Evolutionary conservation across 2,888 invertebrate species (phyloP).

Genomic region (Microctonus brassicae): DNA sequence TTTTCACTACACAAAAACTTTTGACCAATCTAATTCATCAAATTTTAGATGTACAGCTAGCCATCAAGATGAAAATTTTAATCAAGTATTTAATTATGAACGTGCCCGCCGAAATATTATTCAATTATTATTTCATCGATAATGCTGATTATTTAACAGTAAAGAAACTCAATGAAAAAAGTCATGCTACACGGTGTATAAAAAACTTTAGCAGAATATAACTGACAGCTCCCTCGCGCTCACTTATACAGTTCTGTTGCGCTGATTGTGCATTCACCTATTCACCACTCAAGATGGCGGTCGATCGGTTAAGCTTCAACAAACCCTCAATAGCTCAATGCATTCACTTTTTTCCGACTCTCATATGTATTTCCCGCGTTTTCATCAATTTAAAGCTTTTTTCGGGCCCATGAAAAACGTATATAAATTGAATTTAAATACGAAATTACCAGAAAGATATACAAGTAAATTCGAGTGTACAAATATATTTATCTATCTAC

Average conservation of each 20-base stretch:
- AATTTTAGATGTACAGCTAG: neutral
- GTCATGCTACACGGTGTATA: neutral
- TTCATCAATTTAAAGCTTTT: no score
- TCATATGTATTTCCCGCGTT: constrained; percentile 26
- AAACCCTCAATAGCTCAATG: constrained; percentile 15
- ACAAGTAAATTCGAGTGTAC: no score
- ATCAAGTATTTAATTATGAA: neutral
- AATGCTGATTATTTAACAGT: neutral
- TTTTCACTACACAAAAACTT: neutral
- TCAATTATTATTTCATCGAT: neutral
- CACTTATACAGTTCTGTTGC: constrained; percentile 32
- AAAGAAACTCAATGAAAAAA: neutral
- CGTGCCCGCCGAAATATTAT: neutral
- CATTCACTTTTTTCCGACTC: constrained; percentile 28
- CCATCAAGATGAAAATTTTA: neutral
- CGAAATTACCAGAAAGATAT: no score
- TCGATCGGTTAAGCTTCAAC: constrained; percentile 24
- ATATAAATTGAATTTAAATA: neutral
- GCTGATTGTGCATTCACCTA: no score
- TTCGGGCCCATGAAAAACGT: no score
- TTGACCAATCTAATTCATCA: neutral
- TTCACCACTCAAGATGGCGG: constrained; percentile 47
- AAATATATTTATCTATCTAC: no score
- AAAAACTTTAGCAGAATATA: constrained; percentile 21
- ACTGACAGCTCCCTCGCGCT: constrained; percentile 49